Conservation (phyloP, 2,113 vertebrate species). For the Azemiops feae region DNA sequence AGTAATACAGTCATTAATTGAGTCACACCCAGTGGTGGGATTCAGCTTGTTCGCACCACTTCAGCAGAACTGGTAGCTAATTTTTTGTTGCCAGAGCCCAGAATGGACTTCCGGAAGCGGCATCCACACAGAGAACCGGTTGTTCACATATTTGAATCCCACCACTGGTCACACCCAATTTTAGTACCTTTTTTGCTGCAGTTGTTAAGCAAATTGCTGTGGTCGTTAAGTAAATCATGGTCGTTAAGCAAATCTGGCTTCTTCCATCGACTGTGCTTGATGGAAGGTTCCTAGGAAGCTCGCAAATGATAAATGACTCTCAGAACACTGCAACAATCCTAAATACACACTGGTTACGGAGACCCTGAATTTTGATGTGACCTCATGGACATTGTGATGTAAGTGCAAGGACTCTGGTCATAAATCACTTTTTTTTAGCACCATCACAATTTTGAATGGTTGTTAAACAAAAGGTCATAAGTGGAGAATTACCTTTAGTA, state of each 20-base stretch:
- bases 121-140: too few relatives aligned
- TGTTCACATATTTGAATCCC: too few relatives aligned
- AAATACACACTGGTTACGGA: neutral
- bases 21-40: neutral
- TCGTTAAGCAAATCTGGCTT: neutral
- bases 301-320: neutral
- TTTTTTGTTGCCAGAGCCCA: too few relatives aligned
- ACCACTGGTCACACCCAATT: neutral
- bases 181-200: neutral
- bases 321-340: neutral
- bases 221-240: neutral
- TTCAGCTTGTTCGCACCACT: too few relatives aligned
- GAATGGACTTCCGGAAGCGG: too few relatives aligned
- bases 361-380: neutral
- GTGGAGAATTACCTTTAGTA: neutral
- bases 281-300: neutral
- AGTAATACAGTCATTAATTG: neutral
- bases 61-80: too few relatives aligned
- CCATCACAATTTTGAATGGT: neutral
- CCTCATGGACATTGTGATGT: neutral
- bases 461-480: neutral
- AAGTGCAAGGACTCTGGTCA: neutral
- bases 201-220: neutral
- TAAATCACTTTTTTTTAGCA: neutral
- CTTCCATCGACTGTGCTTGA: neutral